These are phyloP conservation scores for Mola mola DNA, from an alignment of 2,113 vertebrate species.

Conservation along the genomic window DNA sequence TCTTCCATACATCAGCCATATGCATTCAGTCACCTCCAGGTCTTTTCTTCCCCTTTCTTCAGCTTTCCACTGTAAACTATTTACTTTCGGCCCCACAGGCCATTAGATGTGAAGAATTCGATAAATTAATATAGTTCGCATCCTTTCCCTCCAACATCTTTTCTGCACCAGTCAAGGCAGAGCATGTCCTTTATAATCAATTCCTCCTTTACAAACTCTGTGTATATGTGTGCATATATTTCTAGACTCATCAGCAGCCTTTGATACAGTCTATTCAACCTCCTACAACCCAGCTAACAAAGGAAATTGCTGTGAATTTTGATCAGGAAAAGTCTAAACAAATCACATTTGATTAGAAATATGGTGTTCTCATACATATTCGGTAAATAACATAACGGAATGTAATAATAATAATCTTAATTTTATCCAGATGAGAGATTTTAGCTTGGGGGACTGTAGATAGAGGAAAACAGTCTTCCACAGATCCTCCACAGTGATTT, in stretches of 20 bases:
- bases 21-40: not conserved
- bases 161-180: not conserved
- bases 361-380: too few species aligned
- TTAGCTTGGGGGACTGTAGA: too few species aligned
- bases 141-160: too few species aligned
- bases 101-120: not conserved
- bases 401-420: too few species aligned
- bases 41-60: not conserved
- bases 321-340: too few species aligned
- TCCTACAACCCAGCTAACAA: too few species aligned
- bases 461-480: too few species aligned
- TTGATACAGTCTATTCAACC: not conserved
- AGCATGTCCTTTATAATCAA: not conserved
- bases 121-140: not conserved
- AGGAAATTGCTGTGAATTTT: too few species aligned
- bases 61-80: not conserved
- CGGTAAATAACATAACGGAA: too few species aligned
- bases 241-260: not conserved
- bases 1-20: constrained; percentile 9
- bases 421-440: too few species aligned
- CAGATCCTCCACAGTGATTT: too few species aligned
- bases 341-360: too few species aligned
- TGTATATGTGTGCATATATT: not conserved
- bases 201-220: not conserved
- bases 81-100: not conserved